Evolutionary conservation across 1,140 invertebrate genomes (phyloP), one percentile per base, ranked within the genome.

Genomic region (Lasioglossum albipes): DNA sequence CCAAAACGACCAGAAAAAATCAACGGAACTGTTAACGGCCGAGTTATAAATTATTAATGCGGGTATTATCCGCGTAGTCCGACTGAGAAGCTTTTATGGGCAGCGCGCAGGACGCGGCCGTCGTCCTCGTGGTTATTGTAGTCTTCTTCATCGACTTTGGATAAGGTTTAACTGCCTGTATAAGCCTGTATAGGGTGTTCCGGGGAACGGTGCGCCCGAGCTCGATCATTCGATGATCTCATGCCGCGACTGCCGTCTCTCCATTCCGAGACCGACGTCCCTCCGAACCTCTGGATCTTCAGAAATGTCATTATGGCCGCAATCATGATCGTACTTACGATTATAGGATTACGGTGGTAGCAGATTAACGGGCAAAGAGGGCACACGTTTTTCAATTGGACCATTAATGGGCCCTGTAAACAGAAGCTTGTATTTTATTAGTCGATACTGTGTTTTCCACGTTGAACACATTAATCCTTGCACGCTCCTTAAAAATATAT

Each of bases 31-130:
- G 85, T 88, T 84, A 87, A 87, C 81, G 85, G 81, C 71, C 65
- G 81, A 76, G 87, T 88, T 88, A 88, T 89, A 89, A 89, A 89
- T 89, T 84, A 88, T 88, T 88, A 85, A 89, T 87, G 82, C 71
- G 81, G 80, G 79, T 82, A 85, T 89, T 88, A 85, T 82, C 78
- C 77, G 77, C 75, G 69, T 81, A 82, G 74, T 68, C 27, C 76
- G 68, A 57, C 71, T 52, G 77, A 57, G 45, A 75, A 74, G 78
- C 78, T 71, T 82, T 86, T 84, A 79, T 83, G 85, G 57, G 67
- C 45, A 70, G 75, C 59, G 70, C 59, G 75, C 65, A 64, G 52
- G n/a, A 62, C 74, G 54, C 74, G 59, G 64, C 70, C 61, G 49
- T 61, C 41, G 57, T 42, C 78, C 62, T 72, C 31, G 68, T 72